Base-by-base conservation (phyloP, 2,888 invertebrate species). In the Mythimna albipuncta region DNA sequence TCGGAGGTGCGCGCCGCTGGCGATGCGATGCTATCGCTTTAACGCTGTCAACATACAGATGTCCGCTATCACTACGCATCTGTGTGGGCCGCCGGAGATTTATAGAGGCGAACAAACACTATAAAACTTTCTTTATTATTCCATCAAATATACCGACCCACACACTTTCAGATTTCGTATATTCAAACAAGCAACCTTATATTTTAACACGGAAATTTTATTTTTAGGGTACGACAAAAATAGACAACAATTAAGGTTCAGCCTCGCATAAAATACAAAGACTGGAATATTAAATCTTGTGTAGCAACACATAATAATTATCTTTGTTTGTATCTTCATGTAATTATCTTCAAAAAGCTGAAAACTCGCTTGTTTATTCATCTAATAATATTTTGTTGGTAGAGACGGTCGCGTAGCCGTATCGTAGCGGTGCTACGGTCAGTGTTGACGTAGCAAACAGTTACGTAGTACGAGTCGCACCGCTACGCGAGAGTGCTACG, bases 91-190 rank as follows among this genome's bases (percentile, higher is more conserved):
- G 85, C 87, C 83, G 73, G 82, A 89, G 90, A 92, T 93, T 92
- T 92, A 93, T 93, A 89, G 90, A 83, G 81, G 87, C 88, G 85
- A 88, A 88, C 89, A 91, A 90, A 90, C 88, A 89, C 90, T 90
- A 93, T 93, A 92, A 92, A 93, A 93, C 91, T 90, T 89, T 89
- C 88, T 93, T 93, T 93, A 93, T 93, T 93, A 91, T 93, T 93
- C 92, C 91, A 93, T 93, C 91, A 92, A 93, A 90, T 86, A 82
- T 87, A 86, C 86, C 87, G 89, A 89, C 85, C 88, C 87, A 78
- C 81, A 87, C 81, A 85, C 84, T 87, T 85, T 81, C 81, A 71
- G 82, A 79, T 90, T 89, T 89, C 83, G 88, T 89, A 88, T 84
- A 87, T 87, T 84, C 76, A 85, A 81, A 85, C 72, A 75, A 79